Percentiles rank a stretch among this genome's conserved stretches.
phyloP scores from a whole-genome alignment of 1,140 invertebrate species.

The Drosophila ohnishii region DNA sequence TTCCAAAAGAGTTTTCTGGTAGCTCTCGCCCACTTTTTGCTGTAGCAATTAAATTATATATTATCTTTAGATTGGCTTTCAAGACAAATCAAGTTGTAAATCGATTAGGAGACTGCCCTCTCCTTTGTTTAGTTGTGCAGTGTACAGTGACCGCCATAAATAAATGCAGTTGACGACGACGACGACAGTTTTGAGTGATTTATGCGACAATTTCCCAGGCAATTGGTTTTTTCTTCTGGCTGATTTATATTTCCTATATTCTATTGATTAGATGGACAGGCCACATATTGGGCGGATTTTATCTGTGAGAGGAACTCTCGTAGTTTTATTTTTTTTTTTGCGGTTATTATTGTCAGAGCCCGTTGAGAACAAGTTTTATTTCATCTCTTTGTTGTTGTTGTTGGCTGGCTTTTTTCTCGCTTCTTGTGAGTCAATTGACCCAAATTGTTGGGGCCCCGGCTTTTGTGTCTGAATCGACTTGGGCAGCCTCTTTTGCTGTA shows the following conservation, averaged over 20 bases:
- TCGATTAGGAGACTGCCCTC: slow-evolving; percentile 23
- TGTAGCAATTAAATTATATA: slow-evolving; percentile 36
- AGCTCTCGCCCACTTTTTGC: slow-evolving; percentile 36
- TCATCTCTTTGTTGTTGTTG: slow-evolving; percentile 21
- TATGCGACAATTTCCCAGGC: slow-evolving; percentile 35
- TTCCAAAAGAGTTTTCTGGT: slow-evolving; percentile 13
- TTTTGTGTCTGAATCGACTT: slow-evolving; percentile 47
- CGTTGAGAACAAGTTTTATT: slow-evolving; percentile 60
- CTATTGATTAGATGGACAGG: slow-evolving; percentile 42
- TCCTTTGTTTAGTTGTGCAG: slow-evolving; percentile 2
- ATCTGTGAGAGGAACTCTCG: slow-evolving; percentile 29
- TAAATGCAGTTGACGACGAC: slow-evolving; percentile 25
- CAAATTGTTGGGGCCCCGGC: slow-evolving; percentile 49
- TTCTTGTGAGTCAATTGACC: slow-evolving; percentile 62
- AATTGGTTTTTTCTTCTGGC: slow-evolving; percentile 18
- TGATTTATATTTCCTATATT: slow-evolving; percentile 23
- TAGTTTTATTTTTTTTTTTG: slow-evolving; percentile 25
- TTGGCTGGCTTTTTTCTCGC: slow-evolving; percentile 31
- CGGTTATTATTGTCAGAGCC: slow-evolving; percentile 52
- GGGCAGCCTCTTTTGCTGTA: slow-evolving; percentile 41
- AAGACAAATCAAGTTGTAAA: slow-evolving; percentile 45
- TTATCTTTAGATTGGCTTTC: slow-evolving; percentile 46
- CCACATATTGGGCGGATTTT: slow-evolving; percentile 43
- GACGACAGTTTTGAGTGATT: slow-evolving; percentile 37
- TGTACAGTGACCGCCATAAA: slow-evolving; percentile 29